Evolutionary conservation across 2,888 invertebrate genomes (phyloP).

Genomic region (Melanotus villosus): DNA sequence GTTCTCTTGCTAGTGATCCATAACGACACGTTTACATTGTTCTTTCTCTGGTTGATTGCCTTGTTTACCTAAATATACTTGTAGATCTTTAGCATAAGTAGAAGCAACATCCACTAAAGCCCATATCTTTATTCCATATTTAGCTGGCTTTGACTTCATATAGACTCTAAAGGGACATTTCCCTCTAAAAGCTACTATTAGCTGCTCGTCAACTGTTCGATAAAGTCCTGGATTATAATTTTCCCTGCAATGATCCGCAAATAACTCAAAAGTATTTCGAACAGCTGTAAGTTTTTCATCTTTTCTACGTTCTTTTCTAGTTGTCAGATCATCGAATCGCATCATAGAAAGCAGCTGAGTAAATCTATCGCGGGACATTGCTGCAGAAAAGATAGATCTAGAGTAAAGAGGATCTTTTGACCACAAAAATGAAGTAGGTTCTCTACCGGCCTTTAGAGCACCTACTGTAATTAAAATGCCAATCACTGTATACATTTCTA

Average conservation of each 20-base stretch:
- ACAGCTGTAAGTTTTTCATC: not conserved
- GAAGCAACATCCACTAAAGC: slow-evolving; percentile 9
- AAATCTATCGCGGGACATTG: not conserved
- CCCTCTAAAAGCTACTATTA: slow-evolving; percentile 27
- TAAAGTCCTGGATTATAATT: not conserved
- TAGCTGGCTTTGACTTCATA: too few relatives aligned
- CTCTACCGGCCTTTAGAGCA: slow-evolving; percentile 7
- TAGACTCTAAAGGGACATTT: too few relatives aligned
- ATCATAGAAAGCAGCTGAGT: not conserved
- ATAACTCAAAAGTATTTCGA: not conserved
- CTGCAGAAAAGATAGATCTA: not conserved
- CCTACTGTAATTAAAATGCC: slow-evolving; percentile 4
- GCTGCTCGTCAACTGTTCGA: slow-evolving; percentile 16
- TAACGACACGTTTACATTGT: slow-evolving; percentile 28
- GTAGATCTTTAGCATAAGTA: too few relatives aligned
- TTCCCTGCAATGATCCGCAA: not conserved
- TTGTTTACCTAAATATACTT: slow-evolving; percentile 1
- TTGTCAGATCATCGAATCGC: not conserved
- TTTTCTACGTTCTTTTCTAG: not conserved
- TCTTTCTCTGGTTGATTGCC: slow-evolving; percentile 19
- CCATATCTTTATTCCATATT: too few relatives aligned
- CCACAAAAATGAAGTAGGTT: not conserved
- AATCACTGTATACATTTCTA: not conserved
- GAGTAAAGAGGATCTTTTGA: not conserved
- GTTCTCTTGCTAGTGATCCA: slow-evolving; percentile 13